Evolutionary conservation across 2,888 invertebrate genomes (phyloP), one percentile per base, ranked within the genome.

Genomic region (Ametastegia equiseti): DNA sequence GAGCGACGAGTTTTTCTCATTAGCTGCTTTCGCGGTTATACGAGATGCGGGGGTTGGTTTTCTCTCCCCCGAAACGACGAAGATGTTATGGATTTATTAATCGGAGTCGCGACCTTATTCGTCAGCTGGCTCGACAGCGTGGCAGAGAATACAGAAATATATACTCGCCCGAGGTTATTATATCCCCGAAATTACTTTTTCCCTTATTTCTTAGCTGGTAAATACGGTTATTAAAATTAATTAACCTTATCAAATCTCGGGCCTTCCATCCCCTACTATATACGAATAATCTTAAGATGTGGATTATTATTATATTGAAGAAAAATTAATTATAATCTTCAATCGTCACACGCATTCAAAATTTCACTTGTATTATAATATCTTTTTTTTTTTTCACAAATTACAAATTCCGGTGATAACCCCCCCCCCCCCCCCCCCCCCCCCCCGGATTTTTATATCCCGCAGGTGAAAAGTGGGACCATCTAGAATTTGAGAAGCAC

Each of bases 21-120:
- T 47, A 71, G 71, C 71, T 47, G 54, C 23, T n/a, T n/a, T n/a
- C n/a, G n/a, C n/a, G n/a, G n/a, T n/a, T n/a, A n/a, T 23, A 54
- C 54, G 54, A 54, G n/a, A n/a, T 63, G 23, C 47, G 9, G 39
- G 45, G 69, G 30, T 30, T 45, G 13, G 27, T 27, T 71, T 71
- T n/a, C 0, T 11, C 42, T 7, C 15, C 9, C 36, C 11, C 2
- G 4, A 54, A 54, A 19, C 13, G 39, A 67, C 33, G 39, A 69
- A 71, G 71, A 71, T 71, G 45, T 71, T 71, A 47, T 71, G 71
- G 71, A 71, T 71, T 71, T 71, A 71, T 71, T 71, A 71, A 71
- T 71, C 71, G 27, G 39, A 39, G 39, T 23, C 19, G 5, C 23
- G 67, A 67, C 67, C 67, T 19, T 67, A 39, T 67, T 23, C 67